A percentile compares a stretch with the other conserved stretches of the same genome.
phyloP scores from a whole-genome alignment of 2,113 vertebrate genomes.

The Toxostoma redivivum region DNA sequence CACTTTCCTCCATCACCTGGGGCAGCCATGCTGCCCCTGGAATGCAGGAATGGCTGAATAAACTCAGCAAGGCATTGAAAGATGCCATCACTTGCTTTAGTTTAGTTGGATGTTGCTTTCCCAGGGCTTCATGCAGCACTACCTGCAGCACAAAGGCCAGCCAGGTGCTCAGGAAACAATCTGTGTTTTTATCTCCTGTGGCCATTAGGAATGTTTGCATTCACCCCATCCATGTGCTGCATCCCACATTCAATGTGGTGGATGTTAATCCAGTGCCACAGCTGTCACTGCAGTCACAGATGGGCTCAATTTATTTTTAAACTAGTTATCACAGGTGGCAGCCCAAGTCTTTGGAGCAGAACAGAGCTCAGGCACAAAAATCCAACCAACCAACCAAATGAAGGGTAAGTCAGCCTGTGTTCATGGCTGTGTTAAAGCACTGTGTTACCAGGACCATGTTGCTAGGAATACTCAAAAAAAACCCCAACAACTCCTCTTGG shows the following conservation, averaged over 20 bases:
- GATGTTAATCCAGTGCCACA: not conserved
- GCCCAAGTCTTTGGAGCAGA: not conserved
- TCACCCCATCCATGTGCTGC: not conserved
- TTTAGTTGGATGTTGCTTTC: not conserved
- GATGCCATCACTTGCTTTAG: not conserved
- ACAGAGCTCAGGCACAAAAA: not conserved
- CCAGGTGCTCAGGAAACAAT: not conserved
- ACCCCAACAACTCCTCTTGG: not conserved
- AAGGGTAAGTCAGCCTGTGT: not conserved
- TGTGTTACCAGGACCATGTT: not conserved
- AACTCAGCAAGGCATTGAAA: not conserved
- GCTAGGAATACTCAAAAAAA: not conserved
- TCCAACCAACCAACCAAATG: not conserved
- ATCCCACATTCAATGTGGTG: not conserved
- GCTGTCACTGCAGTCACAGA: not conserved
- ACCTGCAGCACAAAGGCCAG: not conserved
- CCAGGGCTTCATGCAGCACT: not conserved
- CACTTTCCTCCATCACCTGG: fast-evolving
- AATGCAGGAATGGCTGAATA: not conserved
- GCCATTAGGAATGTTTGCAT: not conserved
- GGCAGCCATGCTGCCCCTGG: not conserved
- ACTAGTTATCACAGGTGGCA: not conserved
- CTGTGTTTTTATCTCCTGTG: not conserved
- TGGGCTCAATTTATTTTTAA: not conserved
- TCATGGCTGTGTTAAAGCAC: not conserved